Evolutionary conservation across 2,797 vertebrate genomes (phyloP).

Genomic region (Uromys caudimaculatus): DNA sequence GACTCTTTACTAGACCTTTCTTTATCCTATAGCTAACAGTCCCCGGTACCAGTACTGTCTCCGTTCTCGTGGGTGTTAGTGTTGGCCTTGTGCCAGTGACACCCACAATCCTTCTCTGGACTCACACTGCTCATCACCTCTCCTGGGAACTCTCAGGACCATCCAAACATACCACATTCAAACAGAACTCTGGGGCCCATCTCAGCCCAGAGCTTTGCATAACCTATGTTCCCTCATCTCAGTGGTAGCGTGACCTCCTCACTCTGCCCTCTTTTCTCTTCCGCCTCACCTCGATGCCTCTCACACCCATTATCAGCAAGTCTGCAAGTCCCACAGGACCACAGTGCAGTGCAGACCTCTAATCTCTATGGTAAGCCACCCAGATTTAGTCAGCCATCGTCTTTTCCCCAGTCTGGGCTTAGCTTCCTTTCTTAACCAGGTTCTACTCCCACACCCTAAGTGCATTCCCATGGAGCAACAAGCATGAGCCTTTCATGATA

Average conservation of each 20-base stretch:
- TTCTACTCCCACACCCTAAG: background rate
- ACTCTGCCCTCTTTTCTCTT: background rate
- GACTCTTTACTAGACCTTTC: background rate
- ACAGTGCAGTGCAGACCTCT: background rate
- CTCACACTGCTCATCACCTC: background rate
- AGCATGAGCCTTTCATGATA: background rate
- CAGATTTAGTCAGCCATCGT: background rate
- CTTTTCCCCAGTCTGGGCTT: background rate
- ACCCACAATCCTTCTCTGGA: background rate
- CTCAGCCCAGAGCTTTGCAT: background rate
- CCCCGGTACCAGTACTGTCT: background rate
- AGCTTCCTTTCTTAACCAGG: background rate
- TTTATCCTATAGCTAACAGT: background rate
- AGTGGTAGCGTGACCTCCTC: rapidly evolving
- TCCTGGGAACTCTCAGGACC: background rate
- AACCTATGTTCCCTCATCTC: background rate
- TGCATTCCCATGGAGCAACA: background rate
- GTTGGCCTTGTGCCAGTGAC: background rate
- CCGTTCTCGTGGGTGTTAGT: background rate
- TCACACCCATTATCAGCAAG: background rate
- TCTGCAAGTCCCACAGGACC: background rate
- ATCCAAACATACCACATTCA: background rate
- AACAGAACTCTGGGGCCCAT: background rate
- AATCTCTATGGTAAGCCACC: background rate
- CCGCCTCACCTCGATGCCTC: background rate